Evolutionary conservation across 2,113 vertebrate species (phyloP).

Genomic region (Dolichallabes microphthalmus): DNA sequence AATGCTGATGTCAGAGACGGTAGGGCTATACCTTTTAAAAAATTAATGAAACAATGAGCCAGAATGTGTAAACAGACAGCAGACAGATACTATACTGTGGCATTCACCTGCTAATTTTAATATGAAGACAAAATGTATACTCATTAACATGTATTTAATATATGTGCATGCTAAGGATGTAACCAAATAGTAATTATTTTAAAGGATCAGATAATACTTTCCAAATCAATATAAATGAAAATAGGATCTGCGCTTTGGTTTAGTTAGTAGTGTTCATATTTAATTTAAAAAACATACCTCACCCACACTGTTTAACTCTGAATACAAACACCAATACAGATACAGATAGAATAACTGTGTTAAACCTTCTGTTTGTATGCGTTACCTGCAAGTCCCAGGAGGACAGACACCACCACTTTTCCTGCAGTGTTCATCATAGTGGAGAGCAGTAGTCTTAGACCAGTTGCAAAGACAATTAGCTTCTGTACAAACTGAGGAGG

Average conservation of each 20-base stretch:
- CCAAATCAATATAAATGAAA: background rate
- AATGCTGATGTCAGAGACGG: slow-evolving; percentile 77
- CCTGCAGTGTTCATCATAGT: slow-evolving; percentile 69
- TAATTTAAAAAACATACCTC: background rate
- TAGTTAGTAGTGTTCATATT: background rate
- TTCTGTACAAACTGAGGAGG: slow-evolving; percentile 73
- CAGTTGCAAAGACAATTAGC: slow-evolving; percentile 66
- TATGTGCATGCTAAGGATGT: background rate
- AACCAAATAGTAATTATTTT: background rate
- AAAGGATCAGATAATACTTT: background rate
- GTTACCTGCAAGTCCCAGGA: slow-evolving; percentile 79
- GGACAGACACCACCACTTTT: slow-evolving; percentile 75
- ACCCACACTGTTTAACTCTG: background rate
- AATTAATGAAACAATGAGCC: background rate
- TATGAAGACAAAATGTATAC: background rate
- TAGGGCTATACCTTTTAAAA: slow-evolving; percentile 69
- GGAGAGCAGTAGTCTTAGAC: slow-evolving; percentile 68
- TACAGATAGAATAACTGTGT: background rate
- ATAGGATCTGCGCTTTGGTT: too few relatives aligned
- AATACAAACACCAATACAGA: background rate
- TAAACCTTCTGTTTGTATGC: background rate
- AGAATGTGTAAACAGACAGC: background rate
- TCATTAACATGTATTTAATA: background rate
- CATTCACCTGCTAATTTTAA: background rate
- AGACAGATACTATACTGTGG: background rate